Evolutionary conservation across 2,888 invertebrate genomes (phyloP).

Genomic region (Omphaloscelis lunosa): DNA sequence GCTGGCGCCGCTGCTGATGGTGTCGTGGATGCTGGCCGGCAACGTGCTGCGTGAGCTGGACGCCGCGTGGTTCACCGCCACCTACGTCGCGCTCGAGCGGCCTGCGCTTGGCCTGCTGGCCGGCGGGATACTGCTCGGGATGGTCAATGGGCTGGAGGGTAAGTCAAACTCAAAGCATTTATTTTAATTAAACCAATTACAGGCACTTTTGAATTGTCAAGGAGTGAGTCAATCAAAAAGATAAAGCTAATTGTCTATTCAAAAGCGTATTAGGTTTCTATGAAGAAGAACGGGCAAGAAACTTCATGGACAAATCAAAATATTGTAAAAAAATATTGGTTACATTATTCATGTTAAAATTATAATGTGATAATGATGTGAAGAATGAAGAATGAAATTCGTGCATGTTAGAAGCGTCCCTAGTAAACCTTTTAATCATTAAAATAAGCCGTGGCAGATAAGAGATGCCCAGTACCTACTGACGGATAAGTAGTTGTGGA

Average conservation of each 20-base stretch:
- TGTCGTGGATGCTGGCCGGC: constrained; percentile 72
- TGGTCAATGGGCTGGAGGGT: constrained; percentile 64
- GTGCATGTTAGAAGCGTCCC: neutral
- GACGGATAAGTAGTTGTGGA: no score
- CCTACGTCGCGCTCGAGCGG: constrained; percentile 76
- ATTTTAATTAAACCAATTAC: neutral
- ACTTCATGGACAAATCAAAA: neutral
- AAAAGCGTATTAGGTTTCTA: neutral
- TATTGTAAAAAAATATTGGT: neutral
- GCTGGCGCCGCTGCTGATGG: constrained; percentile 52
- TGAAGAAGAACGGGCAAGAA: neutral
- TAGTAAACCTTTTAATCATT: no score
- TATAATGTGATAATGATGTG: neutral
- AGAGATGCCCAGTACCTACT: neutral
- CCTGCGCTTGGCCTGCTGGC: constrained; percentile 70
- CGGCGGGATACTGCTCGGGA: constrained; percentile 47
- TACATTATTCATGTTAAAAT: neutral
- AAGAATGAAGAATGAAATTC: no score
- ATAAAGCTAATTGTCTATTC: neutral
- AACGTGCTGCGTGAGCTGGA: constrained; percentile 64
- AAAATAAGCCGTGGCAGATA: neutral
- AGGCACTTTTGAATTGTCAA: neutral
- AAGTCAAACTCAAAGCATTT: constrained; percentile 33
- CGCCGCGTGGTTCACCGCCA: constrained; percentile 64
- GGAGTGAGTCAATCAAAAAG: neutral